Evolutionary conservation across 1,140 invertebrate genomes (phyloP).

Genomic region (Hycleus cichorii): DNA sequence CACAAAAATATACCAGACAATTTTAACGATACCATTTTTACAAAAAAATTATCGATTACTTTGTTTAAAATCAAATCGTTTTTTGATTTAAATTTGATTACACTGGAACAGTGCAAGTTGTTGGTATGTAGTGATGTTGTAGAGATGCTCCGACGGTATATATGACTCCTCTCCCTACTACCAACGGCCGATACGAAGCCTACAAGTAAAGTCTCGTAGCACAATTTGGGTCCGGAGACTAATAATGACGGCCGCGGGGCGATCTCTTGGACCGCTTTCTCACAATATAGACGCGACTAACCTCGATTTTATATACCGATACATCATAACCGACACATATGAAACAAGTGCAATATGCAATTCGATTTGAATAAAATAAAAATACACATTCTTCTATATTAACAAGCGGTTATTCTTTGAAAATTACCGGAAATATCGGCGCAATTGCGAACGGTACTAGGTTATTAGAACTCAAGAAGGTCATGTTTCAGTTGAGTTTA

Average conservation of each 20-base stretch:
- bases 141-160: slow-evolving; percentile 35
- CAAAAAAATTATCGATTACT: background rate
- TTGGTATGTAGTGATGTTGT: slow-evolving; percentile 32
- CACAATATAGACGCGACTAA: slow-evolving; percentile 33
- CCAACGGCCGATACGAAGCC: background rate
- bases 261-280: slow-evolving; percentile 41
- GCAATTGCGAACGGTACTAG: too few species aligned
- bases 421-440: too few species aligned
- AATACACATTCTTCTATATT: too few species aligned
- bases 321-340: too few species aligned
- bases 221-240: slow-evolving; percentile 41
- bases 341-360: slow-evolving; percentile 31
- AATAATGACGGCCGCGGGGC: slow-evolving; percentile 39
- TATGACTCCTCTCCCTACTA: slow-evolving; percentile 38
- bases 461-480: too few species aligned
- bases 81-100: background rate
- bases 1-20: slow-evolving; percentile 42
- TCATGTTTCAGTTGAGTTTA: too few species aligned
- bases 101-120: slow-evolving; percentile 17
- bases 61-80: background rate
- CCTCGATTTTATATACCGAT: slow-evolving; percentile 30
- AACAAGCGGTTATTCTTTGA: too few species aligned
- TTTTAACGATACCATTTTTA: slow-evolving; percentile 29
- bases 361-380: too few species aligned
- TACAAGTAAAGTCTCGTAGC: slow-evolving; percentile 18